Conservation (phyloP, 2,888 invertebrate genomes). For the Dasypolia templi region DNA sequence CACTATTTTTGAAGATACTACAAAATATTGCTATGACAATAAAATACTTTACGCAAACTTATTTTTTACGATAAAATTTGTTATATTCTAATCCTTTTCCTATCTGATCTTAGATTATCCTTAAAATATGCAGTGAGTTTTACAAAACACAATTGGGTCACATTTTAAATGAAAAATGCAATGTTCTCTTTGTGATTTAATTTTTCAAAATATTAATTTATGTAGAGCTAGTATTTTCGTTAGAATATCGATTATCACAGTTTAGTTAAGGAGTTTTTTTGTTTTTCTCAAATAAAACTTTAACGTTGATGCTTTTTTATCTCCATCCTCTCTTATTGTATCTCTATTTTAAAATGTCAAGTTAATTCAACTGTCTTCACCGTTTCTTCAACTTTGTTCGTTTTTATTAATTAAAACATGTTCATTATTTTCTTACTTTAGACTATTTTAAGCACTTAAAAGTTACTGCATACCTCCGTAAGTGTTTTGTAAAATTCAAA, state of each 20-base stretch:
- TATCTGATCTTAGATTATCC: conserved; percentile 58
- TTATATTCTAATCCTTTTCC: conserved; percentile 59
- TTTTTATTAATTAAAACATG: background rate
- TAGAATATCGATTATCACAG: background rate
- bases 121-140: conserved; percentile 53
- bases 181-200: background rate
- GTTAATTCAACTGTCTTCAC: background rate
- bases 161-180: too few species aligned
- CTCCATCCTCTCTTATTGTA: background rate
- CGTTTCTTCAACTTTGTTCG: background rate
- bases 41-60: conserved; percentile 52
- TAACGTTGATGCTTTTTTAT: background rate
- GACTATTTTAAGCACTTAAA: background rate
- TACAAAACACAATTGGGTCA: conserved; percentile 45
- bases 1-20: conserved; percentile 47
- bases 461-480: background rate
- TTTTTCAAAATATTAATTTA: background rate
- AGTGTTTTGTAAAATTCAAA: conserved; percentile 58
- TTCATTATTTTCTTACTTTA: background rate
- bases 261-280: background rate
- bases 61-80: conserved; percentile 53
- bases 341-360: background rate
- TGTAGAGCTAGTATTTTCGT: background rate
- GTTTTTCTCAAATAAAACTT: background rate
- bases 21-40: conserved; percentile 68